Evolutionary conservation across 2,888 invertebrate species (phyloP).

Genomic region (Lathronympha strigana): DNA sequence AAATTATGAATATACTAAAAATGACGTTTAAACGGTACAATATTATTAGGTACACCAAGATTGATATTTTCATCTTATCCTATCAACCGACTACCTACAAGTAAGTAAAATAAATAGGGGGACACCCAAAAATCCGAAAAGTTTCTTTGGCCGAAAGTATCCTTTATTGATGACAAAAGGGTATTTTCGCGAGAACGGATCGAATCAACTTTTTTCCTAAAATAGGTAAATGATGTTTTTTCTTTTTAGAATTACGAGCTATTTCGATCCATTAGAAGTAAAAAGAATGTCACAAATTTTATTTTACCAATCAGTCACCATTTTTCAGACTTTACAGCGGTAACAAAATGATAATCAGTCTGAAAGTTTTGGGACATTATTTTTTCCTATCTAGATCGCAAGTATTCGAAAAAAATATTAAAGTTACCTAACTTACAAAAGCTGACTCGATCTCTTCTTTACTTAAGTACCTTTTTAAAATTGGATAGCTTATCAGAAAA

Average conservation of each 20-base stretch:
- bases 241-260: too few species aligned
- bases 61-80: constrained; percentile 66
- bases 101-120: constrained; percentile 58
- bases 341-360: too few species aligned
- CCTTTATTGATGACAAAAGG: neutral
- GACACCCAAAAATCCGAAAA: constrained; percentile 6
- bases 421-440: too few species aligned
- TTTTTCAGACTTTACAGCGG: too few species aligned
- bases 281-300: too few species aligned
- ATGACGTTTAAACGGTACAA: constrained; percentile 58
- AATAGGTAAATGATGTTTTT: neutral
- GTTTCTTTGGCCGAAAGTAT: neutral
- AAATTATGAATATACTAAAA: constrained; percentile 47
- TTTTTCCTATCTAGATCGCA: too few species aligned
- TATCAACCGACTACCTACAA: constrained; percentile 68
- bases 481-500: neutral
- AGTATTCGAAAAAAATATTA: too few species aligned
- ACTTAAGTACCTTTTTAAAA: too few species aligned
- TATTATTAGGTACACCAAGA: constrained; percentile 60
- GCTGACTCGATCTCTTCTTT: too few species aligned
- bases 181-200: neutral
- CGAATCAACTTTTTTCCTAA: neutral
- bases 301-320: too few species aligned
- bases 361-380: too few species aligned
- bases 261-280: too few species aligned